Conservation (phyloP, 2,888 invertebrate species). For the Aromia moschata region DNA sequence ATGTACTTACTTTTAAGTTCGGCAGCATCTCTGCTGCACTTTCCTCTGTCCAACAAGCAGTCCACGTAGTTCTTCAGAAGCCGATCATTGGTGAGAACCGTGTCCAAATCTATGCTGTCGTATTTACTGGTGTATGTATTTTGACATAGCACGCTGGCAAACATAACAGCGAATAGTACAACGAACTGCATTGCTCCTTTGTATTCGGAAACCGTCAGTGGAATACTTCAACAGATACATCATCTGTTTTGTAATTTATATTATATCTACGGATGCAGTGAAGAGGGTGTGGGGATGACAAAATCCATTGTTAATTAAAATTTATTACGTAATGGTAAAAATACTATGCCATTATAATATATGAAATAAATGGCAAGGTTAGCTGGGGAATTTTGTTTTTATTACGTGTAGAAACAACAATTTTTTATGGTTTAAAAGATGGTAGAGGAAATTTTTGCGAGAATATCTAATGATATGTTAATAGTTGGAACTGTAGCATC, state of each 20-base stretch:
- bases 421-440: too few species aligned
- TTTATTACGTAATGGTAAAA: not conserved
- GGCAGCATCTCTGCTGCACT: conserved; percentile 75
- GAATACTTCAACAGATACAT: too few species aligned
- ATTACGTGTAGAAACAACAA: too few species aligned
- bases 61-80: conserved; percentile 62
- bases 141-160: not conserved
- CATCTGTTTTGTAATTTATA: too few species aligned
- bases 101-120: conserved; percentile 69
- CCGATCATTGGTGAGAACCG: conserved; percentile 67
- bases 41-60: conserved; percentile 70
- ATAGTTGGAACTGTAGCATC: too few species aligned
- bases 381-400: not conserved
- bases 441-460: too few species aligned
- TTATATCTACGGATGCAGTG: too few species aligned
- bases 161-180: not conserved
- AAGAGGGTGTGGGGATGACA: not conserved
- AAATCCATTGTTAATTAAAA: not conserved
- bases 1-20: conserved; percentile 74
- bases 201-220: too few species aligned
- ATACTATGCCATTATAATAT: not conserved
- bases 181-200: not conserved
- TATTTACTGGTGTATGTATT: conserved; percentile 65
- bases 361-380: not conserved
- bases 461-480: too few species aligned